These are phyloP conservation scores for Chelonus formosanus DNA, from an alignment of 2,888 invertebrate genomes.

Conservation along the genomic window DNA sequence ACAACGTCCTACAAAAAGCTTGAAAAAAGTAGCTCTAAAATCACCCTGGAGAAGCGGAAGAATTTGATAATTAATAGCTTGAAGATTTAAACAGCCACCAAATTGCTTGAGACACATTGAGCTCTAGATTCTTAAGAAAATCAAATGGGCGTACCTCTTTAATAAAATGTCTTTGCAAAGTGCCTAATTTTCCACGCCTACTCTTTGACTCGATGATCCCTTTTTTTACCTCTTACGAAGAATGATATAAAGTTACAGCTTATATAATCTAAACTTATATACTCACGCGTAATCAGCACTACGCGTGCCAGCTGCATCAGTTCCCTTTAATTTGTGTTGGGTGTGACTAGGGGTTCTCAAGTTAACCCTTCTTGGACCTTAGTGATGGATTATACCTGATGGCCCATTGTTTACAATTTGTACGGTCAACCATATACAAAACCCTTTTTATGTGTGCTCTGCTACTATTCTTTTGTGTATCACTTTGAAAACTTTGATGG, in stretches of 20 bases:
- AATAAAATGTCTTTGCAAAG: constrained; percentile 10
- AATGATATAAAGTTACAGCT: constrained; percentile 29
- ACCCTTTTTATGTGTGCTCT: constrained; percentile 35
- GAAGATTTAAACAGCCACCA: constrained; percentile 20
- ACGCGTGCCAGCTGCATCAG: constrained; percentile 46
- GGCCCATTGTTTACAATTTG: constrained; percentile 47
- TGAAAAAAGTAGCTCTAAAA: no score
- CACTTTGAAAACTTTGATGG: constrained; percentile 43
- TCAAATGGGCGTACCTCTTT: constrained; percentile 18
- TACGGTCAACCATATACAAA: constrained; percentile 47
- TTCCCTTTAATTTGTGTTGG: constrained; percentile 37
- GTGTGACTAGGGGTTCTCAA: constrained; percentile 38
- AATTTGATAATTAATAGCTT: constrained; percentile 32
- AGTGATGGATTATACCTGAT: constrained; percentile 53
- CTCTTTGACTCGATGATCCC: constrained; percentile 5
- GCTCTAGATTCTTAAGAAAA: background rate
- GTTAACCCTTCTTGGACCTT: constrained; percentile 49
- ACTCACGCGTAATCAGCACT: constrained; percentile 35
- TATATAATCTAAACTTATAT: background rate
- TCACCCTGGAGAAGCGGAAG: background rate
- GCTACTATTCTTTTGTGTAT: constrained; percentile 33
- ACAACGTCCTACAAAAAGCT: no score
- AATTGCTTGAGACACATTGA: constrained; percentile 10
- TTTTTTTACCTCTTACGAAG: constrained; percentile 1
- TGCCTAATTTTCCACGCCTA: constrained; percentile 15